A percentile compares a stretch with the other conserved stretches of the same genome.
Evolutionary conservation across 2,113 vertebrate species (phyloP).

Genomic region (Mustela nigripes): DNA sequence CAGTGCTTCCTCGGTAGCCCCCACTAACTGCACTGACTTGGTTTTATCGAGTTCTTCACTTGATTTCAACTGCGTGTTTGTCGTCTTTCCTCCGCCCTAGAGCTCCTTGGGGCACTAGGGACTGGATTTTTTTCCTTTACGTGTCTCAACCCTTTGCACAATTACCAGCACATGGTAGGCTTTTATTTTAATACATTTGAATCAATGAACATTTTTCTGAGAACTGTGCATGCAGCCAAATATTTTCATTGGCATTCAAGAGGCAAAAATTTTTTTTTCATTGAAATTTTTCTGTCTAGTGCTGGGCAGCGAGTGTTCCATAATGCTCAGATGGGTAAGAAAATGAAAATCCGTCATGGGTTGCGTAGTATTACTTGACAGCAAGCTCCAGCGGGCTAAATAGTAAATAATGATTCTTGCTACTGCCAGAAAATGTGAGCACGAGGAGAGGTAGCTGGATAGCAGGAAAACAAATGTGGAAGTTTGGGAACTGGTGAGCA

Average conservation of each 20-base stretch:
- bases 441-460: background rate
- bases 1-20: background rate
- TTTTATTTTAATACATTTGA: background rate
- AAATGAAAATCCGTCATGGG: background rate
- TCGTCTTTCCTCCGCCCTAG: background rate
- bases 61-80: background rate
- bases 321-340: background rate
- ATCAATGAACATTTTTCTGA: background rate
- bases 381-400: background rate
- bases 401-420: background rate
- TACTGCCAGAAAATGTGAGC: background rate
- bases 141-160: background rate
- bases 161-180: background rate
- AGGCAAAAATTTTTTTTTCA: background rate
- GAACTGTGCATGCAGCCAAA: background rate
- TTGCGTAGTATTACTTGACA: background rate
- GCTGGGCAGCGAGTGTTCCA: background rate
- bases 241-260: background rate
- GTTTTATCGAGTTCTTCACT: background rate
- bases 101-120: background rate
- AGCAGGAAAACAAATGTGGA: conserved; percentile 12
- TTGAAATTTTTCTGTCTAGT: background rate
- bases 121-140: background rate
- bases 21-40: background rate
- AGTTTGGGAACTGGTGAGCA: background rate